Base-by-base conservation (phyloP, 2,888 invertebrate species). In the Lordiphosa fenestrarum region DNA sequence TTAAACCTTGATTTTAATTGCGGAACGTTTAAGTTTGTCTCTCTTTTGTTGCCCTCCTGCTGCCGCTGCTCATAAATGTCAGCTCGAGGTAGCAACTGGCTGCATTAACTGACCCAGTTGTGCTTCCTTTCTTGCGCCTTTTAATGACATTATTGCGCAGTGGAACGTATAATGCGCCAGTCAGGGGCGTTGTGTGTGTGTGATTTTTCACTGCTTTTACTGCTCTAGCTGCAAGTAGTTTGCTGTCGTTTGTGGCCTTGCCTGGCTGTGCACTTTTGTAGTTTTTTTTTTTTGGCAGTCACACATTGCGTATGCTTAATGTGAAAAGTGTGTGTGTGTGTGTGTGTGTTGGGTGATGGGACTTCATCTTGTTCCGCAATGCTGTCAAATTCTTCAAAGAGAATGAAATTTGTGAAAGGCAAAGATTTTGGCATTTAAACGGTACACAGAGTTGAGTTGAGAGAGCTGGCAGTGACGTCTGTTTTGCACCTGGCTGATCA, bases 71-170 rank as follows among this genome's bases (percentile, higher is more conserved):
- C 76, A 80, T 72, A 80, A 74, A 70, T 72, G 76, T 76, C 74
- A 72, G 62, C 53, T 68, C 66, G 74, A 70, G 55, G 51, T 71
- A 66, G 52, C 59, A 65, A 58, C 72, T 71, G 66, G 65, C 71
- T 70, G 78, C 71, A 78, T 73, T 75, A 68, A 72, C 70, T 77
- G 80, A 76, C 80, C 77, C 80, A 76, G 71, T 80, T 77, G 25
- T 40, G 23, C 13, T 21, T 25, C 49, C 21, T 47, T 49, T 55
- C 30, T 53, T 50, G 68, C 61, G 56, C 46, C 62, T 67, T 75
- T 73, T 85, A 85, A 85, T 85, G 83, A 78, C 77, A 85, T 85
- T 85, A 85, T 83, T 85, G 81, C 75, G 85, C 83, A 85, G 66
- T 77, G 84, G 72, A 78, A 69, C 72, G 83, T 63, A 71, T 85